phyloP scores from a whole-genome alignment of 2,888 invertebrate genomes.

The Bibio marci region DNA sequence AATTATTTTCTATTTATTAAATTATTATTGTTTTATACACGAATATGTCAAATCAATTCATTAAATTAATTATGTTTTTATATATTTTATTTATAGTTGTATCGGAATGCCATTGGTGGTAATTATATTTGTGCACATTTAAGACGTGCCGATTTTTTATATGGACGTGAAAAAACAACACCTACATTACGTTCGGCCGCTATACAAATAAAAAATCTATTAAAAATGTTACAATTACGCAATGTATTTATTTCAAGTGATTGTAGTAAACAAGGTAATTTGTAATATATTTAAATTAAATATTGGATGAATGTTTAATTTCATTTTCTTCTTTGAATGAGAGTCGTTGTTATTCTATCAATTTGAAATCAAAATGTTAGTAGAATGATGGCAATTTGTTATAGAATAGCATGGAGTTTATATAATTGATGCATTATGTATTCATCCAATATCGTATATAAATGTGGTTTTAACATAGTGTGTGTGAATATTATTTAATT shows the following conservation, averaged over 20 bases:
- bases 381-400: too few relatives aligned
- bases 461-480: too few relatives aligned
- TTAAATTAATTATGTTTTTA: neutral
- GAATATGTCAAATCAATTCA: neutral
- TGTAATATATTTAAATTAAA: too few relatives aligned
- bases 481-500: too few relatives aligned
- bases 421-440: too few relatives aligned
- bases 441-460: too few relatives aligned
- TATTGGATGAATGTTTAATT: too few relatives aligned
- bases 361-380: too few relatives aligned
- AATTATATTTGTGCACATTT: conserved; percentile 75
- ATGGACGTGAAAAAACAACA: conserved; percentile 50
- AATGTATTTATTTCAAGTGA: conserved; percentile 76
- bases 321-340: too few relatives aligned
- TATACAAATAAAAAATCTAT: conserved; percentile 44
- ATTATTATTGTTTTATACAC: neutral
- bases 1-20: neutral
- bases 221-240: conserved; percentile 37
- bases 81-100: conserved; percentile 20
- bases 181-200: conserved; percentile 66
- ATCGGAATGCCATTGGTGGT: conserved; percentile 38
- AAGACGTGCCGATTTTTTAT: conserved; percentile 73
- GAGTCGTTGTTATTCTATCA: too few relatives aligned
- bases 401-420: too few relatives aligned
- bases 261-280: conserved; percentile 39